phyloP scores from a whole-genome alignment of 2,113 vertebrate genomes.

The Mormyrus lacerda region DNA sequence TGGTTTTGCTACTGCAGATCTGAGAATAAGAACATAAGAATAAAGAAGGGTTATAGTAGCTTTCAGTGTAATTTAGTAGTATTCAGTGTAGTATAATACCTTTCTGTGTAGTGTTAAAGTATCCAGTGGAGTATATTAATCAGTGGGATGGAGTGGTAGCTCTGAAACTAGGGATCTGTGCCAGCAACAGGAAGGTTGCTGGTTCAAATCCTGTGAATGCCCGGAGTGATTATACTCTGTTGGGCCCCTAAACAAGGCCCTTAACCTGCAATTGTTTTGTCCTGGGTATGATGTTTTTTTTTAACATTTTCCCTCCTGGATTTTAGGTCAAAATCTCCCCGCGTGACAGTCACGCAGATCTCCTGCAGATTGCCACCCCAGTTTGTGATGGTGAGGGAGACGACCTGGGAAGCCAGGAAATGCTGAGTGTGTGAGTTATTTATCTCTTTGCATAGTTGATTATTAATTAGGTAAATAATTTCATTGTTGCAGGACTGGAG shows the following conservation, averaged over 20 bases:
- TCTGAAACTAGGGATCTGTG: too few species aligned
- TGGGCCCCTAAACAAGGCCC: too few species aligned
- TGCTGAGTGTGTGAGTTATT: not conserved
- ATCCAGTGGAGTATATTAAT: not conserved
- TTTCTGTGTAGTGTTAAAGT: not conserved
- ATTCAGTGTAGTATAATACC: not conserved
- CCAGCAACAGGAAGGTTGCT: too few species aligned
- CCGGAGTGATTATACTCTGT: too few species aligned
- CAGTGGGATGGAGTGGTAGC: too few species aligned
- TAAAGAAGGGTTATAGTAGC: not conserved
- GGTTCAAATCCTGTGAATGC: too few species aligned
- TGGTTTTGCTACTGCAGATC: not conserved
- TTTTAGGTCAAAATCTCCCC: constrained; percentile 28
- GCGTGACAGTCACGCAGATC: constrained; percentile 27
- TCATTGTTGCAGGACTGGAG: not conserved
- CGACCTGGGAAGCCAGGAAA: not conserved
- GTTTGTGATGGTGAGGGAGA: not conserved
- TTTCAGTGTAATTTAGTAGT: not conserved
- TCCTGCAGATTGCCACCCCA: constrained; percentile 19
- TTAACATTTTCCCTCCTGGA: not conserved
- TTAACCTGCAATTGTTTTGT: too few species aligned
- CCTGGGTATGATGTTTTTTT: not conserved
- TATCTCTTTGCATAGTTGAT: not conserved
- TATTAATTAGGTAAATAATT: not conserved
- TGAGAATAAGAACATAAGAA: not conserved